Base-by-base conservation (phyloP, 2,888 invertebrate species). In the Camptogramma bilineatum region DNA sequence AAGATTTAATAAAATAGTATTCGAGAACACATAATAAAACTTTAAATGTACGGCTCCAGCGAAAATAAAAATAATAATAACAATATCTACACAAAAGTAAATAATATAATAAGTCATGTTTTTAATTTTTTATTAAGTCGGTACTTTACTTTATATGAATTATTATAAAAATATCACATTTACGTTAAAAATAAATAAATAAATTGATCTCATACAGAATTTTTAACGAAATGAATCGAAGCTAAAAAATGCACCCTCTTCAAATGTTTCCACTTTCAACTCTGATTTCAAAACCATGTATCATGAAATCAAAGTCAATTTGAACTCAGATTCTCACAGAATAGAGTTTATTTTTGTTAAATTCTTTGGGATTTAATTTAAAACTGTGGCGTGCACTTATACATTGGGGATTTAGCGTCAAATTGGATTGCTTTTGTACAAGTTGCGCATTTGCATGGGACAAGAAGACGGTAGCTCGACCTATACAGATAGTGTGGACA, bases 391-490 rank as follows among this genome's bases (percentile, higher is more conserved):
- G 76, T 80, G 82, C 83, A 80, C 75, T 83, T 80, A 82, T 80
- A 80, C 90, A 83, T 82, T 18, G 57, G 84, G 86, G 89, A 83
- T 83, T 88, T 84, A 77, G 78, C 83, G 79, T 85, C 84, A 87
- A 88, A 91, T 90, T 90, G 87, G 87, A 89, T 88, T 84, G 87
- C 82, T 84, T 84, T 81, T 81, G 81, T 84, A 86, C 88, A 84
- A 87, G 85, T 86, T 83, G 78, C 78, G 81, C 84, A 91, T 91
- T 90, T 88, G 87, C 89, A 90, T 90, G 78, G 80, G 78, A 87
- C 85, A 85, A 79, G 78, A 80, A 76, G 64, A 68, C 69, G 64
- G 68, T 64, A 66, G 66, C 65, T 64, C 71, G 47, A 64, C 18
- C 16, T 52, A 52, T 59, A 17, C 28, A 34, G 62, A 62, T 59